Conservation (phyloP, 2,797 vertebrate genomes). For the Tragopan temminckii region DNA sequence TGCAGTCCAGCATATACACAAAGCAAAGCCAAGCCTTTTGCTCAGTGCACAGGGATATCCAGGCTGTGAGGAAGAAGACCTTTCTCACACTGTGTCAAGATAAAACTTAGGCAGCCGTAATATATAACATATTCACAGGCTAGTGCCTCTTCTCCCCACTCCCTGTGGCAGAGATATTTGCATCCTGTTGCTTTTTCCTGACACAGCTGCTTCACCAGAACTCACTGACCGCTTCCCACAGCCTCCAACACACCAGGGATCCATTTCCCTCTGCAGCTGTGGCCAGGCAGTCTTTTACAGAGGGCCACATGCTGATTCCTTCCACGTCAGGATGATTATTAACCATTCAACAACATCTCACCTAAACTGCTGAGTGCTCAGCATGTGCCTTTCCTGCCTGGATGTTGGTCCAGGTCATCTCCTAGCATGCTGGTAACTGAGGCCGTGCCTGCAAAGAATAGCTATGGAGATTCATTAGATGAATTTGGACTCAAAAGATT, state of each 20-base stretch:
- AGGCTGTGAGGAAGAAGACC: not conserved
- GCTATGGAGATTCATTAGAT: not conserved
- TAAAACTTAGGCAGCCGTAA: not conserved
- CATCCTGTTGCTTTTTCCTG: not conserved
- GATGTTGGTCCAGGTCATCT: not conserved
- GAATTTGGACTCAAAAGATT: not conserved
- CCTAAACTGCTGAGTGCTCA: not conserved
- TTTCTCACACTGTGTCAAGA: not conserved
- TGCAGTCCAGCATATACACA: rapidly evolving
- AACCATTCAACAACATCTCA: not conserved
- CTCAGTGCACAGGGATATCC: not conserved
- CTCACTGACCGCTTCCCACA: not conserved
- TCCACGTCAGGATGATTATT: not conserved
- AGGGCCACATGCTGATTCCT: not conserved
- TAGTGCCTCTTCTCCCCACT: not conserved
- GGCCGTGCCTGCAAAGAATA: not conserved
- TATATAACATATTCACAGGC: not conserved
- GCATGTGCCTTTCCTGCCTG: not conserved
- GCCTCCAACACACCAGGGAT: not conserved
- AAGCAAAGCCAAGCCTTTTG: not conserved
- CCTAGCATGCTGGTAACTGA: rapidly evolving
- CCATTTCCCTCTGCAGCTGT: rapidly evolving
- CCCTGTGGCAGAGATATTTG: not conserved
- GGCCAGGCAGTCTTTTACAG: not conserved
- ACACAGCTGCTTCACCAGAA: not conserved